Percentiles rank a stretch among this genome's conserved stretches.
phyloP scores from a whole-genome alignment of 2,888 invertebrate species.

The Mesorhabditis sp. region DNA sequence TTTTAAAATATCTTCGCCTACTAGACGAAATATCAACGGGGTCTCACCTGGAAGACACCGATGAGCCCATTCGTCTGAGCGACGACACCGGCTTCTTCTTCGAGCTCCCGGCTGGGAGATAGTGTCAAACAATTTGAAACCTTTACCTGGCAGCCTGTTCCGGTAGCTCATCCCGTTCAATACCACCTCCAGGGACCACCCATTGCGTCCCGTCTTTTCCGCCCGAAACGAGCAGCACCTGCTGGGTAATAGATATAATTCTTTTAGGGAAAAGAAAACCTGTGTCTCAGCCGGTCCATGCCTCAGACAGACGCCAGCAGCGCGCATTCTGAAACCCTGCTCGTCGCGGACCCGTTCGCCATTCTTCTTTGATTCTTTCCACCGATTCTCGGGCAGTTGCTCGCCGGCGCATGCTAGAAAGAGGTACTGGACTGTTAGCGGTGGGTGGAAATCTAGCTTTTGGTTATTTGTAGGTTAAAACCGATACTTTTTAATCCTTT shows the following conservation, averaged over 20 bases:
- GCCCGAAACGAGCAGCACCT: slow-evolving; percentile 45
- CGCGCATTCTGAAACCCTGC: slow-evolving; percentile 42
- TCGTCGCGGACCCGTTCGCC: slow-evolving; percentile 34
- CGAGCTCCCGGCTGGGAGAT: slow-evolving; percentile 77
- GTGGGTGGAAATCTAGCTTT: too few relatives aligned
- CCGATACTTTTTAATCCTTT: too few relatives aligned
- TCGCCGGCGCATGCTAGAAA: slow-evolving; percentile 1
- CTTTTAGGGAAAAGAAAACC: not conserved
- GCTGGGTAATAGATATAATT: slow-evolving; percentile 10
- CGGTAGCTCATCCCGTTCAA: slow-evolving; percentile 83
- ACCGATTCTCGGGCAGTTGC: slow-evolving; percentile 1
- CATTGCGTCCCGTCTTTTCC: slow-evolving; percentile 60
- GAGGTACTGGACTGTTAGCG: not conserved
- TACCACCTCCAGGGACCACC: slow-evolving; percentile 95
- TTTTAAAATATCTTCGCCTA: not conserved
- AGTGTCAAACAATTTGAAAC: not conserved
- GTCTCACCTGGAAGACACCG: slow-evolving; percentile 83
- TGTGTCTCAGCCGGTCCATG: not conserved
- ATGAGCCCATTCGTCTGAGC: slow-evolving; percentile 83
- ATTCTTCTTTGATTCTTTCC: slow-evolving; percentile 5
- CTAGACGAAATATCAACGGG: not conserved
- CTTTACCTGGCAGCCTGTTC: slow-evolving; percentile 73
- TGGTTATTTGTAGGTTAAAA: too few relatives aligned
- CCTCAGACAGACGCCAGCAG: slow-evolving; percentile 42
- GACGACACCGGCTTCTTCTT: slow-evolving; percentile 91